phyloP scores from a whole-genome alignment of 2,888 invertebrate species.

The Cephalotes varians region DNA sequence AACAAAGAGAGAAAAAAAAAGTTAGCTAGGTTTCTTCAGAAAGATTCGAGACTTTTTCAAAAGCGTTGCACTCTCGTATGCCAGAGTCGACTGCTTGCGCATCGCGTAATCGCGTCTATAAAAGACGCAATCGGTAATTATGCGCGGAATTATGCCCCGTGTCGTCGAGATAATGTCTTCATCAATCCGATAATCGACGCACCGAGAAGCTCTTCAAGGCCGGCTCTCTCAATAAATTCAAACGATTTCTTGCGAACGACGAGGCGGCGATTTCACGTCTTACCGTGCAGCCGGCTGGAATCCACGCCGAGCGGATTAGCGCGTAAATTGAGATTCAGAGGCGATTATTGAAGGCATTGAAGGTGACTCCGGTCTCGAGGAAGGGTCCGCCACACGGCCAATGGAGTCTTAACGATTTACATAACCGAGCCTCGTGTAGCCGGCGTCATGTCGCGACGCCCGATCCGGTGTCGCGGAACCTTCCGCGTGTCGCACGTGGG shows the following conservation, averaged over 20 bases:
- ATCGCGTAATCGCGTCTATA: conserved; percentile 12
- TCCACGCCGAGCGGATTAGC: conserved; percentile 50
- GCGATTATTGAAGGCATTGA: conserved; percentile 75
- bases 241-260: conserved; percentile 41
- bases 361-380: conserved; percentile 78
- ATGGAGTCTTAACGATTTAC: conserved; percentile 82
- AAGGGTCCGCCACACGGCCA: conserved; percentile 79
- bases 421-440: conserved; percentile 79
- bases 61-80: background rate
- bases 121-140: conserved; percentile 24
- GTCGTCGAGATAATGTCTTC: conserved; percentile 40
- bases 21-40: background rate
- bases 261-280: background rate
- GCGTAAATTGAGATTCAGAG: conserved; percentile 77
- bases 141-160: conserved; percentile 14
- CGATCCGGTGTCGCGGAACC: conserved; percentile 60
- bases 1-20: background rate
- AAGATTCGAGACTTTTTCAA: background rate
- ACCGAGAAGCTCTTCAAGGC: conserved; percentile 32
- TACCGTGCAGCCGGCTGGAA: background rate
- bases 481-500: conserved; percentile 54
- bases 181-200: conserved; percentile 43
- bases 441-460: conserved; percentile 59
- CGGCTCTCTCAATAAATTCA: conserved; percentile 25
- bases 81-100: background rate